A percentile compares a stretch with the other conserved stretches of the same genome.
phyloP scores from a whole-genome alignment of 2,113 vertebrate species.

The Odocoileus virginianus region DNA sequence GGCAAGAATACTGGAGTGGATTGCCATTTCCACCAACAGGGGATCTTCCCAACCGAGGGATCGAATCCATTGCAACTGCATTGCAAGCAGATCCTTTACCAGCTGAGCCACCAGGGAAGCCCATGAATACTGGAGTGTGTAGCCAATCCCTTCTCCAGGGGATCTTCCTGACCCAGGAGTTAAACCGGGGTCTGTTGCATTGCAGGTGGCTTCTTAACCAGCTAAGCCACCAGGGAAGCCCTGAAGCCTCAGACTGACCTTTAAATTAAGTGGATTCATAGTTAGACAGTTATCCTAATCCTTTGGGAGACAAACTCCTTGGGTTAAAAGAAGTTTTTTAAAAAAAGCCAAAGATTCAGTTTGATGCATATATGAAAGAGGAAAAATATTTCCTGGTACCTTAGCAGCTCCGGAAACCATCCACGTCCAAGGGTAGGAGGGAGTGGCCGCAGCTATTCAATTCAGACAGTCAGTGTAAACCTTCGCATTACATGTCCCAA shows the following conservation, averaged over 20 bases:
- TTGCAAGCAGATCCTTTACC: neutral
- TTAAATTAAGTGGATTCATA: neutral
- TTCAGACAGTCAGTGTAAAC: neutral
- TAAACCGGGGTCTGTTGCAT: neutral
- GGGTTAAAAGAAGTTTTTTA: neutral
- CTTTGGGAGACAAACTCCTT: conserved; percentile 14
- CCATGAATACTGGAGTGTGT: neutral
- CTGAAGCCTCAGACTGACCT: neutral
- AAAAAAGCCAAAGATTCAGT: neutral
- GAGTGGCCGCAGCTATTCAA: neutral
- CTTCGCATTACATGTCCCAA: neutral
- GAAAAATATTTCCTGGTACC: neutral
- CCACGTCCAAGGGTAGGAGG: neutral
- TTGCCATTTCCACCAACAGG: neutral
- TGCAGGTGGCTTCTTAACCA: neutral
- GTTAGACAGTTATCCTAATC: neutral
- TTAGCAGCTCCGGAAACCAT: neutral
- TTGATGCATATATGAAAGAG: neutral
- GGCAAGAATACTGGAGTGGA: neutral
- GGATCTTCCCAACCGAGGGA: neutral
- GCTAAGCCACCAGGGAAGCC: neutral
- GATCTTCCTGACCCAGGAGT: neutral
- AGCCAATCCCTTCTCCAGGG: neutral
- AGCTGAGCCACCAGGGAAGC: neutral
- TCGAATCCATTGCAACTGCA: neutral